Percentiles rank a stretch among this genome's conserved stretches.
Conservation (phyloP, 2,888 invertebrate genomes). For the Agriotes lineatus region DNA sequence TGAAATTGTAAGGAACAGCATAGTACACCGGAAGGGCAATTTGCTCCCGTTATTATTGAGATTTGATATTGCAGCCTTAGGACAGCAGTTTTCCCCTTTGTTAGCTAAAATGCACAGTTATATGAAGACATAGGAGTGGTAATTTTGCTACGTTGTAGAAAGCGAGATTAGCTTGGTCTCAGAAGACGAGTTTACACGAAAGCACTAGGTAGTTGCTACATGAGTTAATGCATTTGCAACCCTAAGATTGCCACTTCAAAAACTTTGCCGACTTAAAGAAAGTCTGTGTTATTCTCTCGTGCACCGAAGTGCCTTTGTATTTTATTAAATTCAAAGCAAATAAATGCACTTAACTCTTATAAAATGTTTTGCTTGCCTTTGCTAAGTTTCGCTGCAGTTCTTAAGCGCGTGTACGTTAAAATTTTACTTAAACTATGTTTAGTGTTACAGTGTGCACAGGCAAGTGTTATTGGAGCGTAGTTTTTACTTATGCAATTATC, state of each 20-base stretch:
- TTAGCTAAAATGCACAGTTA: slow-evolving; percentile 17
- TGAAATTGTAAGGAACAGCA: neutral
- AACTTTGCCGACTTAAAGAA: neutral
- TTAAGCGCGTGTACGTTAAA: no score
- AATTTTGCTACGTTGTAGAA: slow-evolving; percentile 21
- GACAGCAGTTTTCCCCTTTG: neutral
- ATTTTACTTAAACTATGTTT: no score
- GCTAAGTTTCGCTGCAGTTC: no score
- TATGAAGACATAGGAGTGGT: slow-evolving; percentile 22
- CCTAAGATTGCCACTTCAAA: neutral
- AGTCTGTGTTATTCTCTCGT: no score
- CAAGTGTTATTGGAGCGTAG: no score
- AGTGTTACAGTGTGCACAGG: no score
- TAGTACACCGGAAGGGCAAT: slow-evolving; percentile 23
- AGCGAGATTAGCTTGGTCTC: slow-evolving; percentile 21
- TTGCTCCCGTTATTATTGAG: slow-evolving; percentile 27
- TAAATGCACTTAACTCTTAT: no score
- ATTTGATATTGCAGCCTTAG: slow-evolving; percentile 22
- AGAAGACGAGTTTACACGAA: slow-evolving; percentile 16
- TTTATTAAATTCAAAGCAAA: no score
- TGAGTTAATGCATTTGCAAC: slow-evolving; percentile 18
- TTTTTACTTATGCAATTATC: no score
- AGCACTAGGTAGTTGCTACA: slow-evolving; percentile 15
- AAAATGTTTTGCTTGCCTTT: no score
- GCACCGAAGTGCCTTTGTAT: no score